Evolutionary conservation across 1,140 invertebrate species (phyloP).

Genomic region (Drosophila equinoxialis): DNA sequence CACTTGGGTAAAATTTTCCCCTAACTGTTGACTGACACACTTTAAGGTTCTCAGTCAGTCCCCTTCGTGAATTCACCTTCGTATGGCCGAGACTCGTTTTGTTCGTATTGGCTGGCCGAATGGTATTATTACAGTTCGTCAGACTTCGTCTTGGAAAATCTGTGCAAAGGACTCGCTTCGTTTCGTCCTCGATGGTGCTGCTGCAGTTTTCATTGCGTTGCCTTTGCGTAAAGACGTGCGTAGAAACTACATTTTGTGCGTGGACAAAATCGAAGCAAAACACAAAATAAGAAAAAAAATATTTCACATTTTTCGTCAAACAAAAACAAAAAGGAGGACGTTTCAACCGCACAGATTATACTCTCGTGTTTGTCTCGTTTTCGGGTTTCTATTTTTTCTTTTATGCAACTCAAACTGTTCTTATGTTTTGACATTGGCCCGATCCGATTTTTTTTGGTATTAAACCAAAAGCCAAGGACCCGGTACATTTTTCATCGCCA

Average conservation of each 20-base stretch:
- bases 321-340: constrained; percentile 34
- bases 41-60: not conserved
- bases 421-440: constrained; percentile 55
- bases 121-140: not conserved
- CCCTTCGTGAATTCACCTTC: constrained; percentile 1
- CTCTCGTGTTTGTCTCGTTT: constrained; percentile 31
- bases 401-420: constrained; percentile 41
- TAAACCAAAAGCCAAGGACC: constrained; percentile 25
- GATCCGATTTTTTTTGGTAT: not conserved
- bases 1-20: not conserved
- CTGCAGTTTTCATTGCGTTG: constrained; percentile 75
- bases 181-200: constrained; percentile 21
- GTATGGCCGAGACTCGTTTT: not conserved
- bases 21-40: not conserved
- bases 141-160: constrained; percentile 41
- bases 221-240: constrained; percentile 67
- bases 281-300: constrained; percentile 5
- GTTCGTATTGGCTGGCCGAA: not conserved
- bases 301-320: not conserved
- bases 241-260: constrained; percentile 23
- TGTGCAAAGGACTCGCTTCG: constrained; percentile 45
- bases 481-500: constrained; percentile 41
- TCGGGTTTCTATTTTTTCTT: constrained; percentile 22
- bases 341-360: constrained; percentile 41
- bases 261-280: constrained; percentile 7